Base-by-base conservation (phyloP, 1,140 invertebrate species). In the Metopolophium dirhodum region DNA sequence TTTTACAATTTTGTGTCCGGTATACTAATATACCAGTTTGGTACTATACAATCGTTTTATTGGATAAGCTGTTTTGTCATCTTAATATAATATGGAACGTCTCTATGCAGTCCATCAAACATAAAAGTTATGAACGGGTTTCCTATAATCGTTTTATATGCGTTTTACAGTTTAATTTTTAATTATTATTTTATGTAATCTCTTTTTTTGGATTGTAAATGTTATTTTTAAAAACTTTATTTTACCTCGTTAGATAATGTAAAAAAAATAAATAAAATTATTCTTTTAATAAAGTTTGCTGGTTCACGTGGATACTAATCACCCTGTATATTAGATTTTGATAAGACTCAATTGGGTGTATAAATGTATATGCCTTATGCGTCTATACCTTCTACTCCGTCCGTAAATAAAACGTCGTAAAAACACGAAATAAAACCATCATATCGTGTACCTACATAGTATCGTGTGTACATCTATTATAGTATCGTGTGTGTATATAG, bases 361-460 rank as follows among this genome's bases (percentile, higher is more conserved):
- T 47, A 47, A 45, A 47, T 86, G 11, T 86, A 47, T 85, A 45
- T 41, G 41, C 41, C 41, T 41, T 41, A 47, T 26, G 41, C 9
- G 45, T 47, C 9, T 47, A 30, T 41, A 41, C 68, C n/a, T 35
- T 2, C 35, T 82, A 4, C 22, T 35, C 14, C 37, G 0, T 8
- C 3, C 1, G 41, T n/a, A 47, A 49, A 47, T 45, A 49, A 85
- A 47, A 88, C 47, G 30, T 51, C 14, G 30, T 85, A 49, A 47
- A 87, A 87, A 47, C 45, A 87, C 14, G 30, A 49, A 87, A 87
- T 49, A 87, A 87, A n/a, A 49, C 85, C 85, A 4, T 88, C 30
- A 51, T 49, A 35, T 51, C 86, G 41, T 41, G 41, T 41, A 41
- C 41, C 41, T 41, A 41, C 41, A 41, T 41, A 41, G 41, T 41